A percentile compares a stretch with the other conserved stretches of the same genome.
Evolutionary conservation across 1,140 invertebrate genomes (phyloP).

Genomic region (Bombus vancouverensis): DNA sequence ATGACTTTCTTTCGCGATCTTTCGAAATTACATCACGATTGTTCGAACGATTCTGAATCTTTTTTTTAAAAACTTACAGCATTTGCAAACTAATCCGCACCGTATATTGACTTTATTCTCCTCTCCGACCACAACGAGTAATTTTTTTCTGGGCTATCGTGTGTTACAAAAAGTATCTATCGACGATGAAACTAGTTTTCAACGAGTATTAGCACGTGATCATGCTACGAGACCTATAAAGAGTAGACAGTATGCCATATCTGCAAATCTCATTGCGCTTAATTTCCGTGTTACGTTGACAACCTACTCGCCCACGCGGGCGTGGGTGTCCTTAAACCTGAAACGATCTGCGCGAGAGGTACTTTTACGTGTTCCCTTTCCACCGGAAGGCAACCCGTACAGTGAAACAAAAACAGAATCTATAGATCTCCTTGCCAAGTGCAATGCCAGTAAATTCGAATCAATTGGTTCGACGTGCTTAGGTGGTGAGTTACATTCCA

Average conservation of each 20-base stretch:
- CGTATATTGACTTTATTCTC: background rate
- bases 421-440: too few relatives aligned
- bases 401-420: too few relatives aligned
- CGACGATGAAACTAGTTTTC: background rate
- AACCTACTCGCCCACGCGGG: slow-evolving; percentile 18
- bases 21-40: background rate
- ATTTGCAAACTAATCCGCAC: background rate
- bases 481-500: background rate
- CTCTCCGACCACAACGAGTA: background rate
- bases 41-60: background rate
- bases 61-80: fast-evolving
- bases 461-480: background rate
- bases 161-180: background rate
- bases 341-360: background rate
- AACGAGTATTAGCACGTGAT: background rate
- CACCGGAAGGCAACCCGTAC: background rate
- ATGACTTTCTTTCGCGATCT: slow-evolving; percentile 22
- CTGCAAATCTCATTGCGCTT: background rate
- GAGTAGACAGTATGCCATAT: background rate
- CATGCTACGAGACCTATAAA: background rate
- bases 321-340: slow-evolving; percentile 16
- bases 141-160: background rate
- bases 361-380: background rate
- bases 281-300: background rate
- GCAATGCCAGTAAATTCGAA: background rate